Conservation (phyloP, 35 echinoderm and acorn worm species). For the Strongylocentrotus purpuratus region DNA sequence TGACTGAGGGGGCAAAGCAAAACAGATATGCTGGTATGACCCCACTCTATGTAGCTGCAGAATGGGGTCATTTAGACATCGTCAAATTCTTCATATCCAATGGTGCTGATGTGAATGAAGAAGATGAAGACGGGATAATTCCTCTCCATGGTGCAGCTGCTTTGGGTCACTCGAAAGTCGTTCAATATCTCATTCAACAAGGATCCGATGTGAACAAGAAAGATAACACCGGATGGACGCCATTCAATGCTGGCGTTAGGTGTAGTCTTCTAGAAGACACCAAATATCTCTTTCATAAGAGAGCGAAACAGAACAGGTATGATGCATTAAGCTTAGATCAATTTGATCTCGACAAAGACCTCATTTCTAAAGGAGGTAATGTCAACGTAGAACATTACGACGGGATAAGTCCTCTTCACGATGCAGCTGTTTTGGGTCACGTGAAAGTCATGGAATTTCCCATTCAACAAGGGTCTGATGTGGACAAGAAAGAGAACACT, state of each 20-base stretch:
- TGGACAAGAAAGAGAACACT: background rate
- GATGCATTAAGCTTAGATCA: background rate
- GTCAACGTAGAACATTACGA: background rate
- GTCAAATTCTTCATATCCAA: background rate
- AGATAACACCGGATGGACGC: background rate
- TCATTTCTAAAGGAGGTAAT: background rate
- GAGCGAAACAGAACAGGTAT: background rate
- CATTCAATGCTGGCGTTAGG: background rate
- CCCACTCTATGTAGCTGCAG: background rate
- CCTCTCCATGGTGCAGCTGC: background rate
- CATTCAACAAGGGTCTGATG: background rate
- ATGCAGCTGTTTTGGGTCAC: background rate
- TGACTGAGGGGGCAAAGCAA: background rate
- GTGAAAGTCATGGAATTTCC: background rate
- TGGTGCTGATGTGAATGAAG: background rate
- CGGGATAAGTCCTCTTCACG: background rate
- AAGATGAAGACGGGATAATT: background rate
- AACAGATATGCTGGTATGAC: background rate
- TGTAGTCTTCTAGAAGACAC: background rate
- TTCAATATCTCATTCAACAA: background rate
- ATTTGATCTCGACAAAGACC: background rate
- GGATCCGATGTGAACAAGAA: background rate
- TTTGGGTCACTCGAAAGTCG: background rate
- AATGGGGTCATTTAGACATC: background rate
- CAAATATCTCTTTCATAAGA: background rate